phyloP scores from a whole-genome alignment of 2,888 invertebrate species.

The Pyrgus malvae region DNA sequence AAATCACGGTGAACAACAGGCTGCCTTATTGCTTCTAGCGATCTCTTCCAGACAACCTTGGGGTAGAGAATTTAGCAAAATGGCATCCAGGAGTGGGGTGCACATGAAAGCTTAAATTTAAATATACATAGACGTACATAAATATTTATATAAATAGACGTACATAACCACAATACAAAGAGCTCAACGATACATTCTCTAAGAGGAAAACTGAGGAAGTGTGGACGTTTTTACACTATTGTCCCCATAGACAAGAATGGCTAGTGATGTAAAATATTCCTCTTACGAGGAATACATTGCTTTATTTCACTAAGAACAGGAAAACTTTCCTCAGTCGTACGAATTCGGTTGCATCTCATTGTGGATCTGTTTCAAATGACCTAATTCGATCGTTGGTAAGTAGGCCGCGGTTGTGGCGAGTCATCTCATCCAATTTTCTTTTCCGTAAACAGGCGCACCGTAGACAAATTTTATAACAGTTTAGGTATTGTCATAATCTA shows the following conservation, averaged over 20 bases:
- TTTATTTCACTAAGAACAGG: not conserved
- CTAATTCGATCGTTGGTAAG: constrained; percentile 14
- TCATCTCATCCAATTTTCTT: not conserved
- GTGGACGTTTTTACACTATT: not conserved
- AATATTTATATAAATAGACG: too few species aligned
- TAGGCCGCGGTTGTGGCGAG: constrained; percentile 14
- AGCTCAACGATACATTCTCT: too few species aligned
- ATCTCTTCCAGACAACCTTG: too few species aligned
- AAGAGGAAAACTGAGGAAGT: not conserved
- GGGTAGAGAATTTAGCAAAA: too few species aligned
- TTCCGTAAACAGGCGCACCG: not conserved
- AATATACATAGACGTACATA: too few species aligned
- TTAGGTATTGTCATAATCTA: too few species aligned
- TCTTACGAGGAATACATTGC: not conserved
- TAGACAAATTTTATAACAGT: too few species aligned
- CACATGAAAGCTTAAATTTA: too few species aligned
- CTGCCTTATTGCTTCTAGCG: too few species aligned
- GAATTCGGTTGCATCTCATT: constrained; percentile 16
- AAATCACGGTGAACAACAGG: too few species aligned
- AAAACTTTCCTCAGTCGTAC: constrained; percentile 5
- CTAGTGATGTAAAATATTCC: not conserved
- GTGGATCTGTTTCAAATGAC: constrained; percentile 13
- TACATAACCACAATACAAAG: too few species aligned
- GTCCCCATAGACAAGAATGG: not conserved
- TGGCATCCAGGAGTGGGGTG: too few species aligned